Evolutionary conservation across 2,113 vertebrate species (phyloP).

Genomic region (Leucopsar rothschildi): DNA sequence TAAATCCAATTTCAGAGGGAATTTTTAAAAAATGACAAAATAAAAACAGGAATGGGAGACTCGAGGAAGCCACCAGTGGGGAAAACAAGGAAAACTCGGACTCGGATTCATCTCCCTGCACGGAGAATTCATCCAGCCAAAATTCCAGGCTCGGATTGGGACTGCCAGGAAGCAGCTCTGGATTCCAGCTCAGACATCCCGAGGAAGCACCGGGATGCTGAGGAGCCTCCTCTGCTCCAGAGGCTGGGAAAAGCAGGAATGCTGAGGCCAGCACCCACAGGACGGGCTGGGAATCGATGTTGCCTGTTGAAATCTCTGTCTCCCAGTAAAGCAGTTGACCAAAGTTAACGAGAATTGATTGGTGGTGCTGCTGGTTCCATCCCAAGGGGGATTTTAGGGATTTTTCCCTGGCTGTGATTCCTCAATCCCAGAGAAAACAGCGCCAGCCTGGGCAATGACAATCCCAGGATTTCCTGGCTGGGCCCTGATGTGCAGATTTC

Average conservation of each 20-base stretch:
- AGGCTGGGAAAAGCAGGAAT: background rate
- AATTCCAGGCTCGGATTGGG: background rate
- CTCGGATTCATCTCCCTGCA: background rate
- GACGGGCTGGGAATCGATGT: background rate
- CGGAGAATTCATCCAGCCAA: background rate
- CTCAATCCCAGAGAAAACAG: background rate
- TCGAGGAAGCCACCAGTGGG: background rate
- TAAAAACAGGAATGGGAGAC: background rate
- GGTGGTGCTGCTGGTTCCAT: background rate
- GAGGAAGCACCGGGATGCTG: rapidly evolving
- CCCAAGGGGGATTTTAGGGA: background rate
- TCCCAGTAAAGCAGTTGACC: background rate
- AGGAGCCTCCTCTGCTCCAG: background rate
- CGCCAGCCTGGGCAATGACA: background rate
- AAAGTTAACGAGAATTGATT: background rate
- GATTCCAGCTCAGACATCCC: background rate
- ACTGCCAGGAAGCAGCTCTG: background rate
- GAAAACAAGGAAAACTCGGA: background rate
- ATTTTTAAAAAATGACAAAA: background rate
- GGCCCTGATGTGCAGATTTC: rapidly evolving
- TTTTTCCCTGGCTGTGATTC: background rate
- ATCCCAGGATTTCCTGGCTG: background rate
- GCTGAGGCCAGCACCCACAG: background rate
- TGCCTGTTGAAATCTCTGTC: background rate
- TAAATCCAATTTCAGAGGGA: background rate